Evolutionary conservation across 2,797 vertebrate genomes (phyloP), one percentile per base, ranked within the genome.

Genomic region (Eupleurogrammus muticus): DNA sequence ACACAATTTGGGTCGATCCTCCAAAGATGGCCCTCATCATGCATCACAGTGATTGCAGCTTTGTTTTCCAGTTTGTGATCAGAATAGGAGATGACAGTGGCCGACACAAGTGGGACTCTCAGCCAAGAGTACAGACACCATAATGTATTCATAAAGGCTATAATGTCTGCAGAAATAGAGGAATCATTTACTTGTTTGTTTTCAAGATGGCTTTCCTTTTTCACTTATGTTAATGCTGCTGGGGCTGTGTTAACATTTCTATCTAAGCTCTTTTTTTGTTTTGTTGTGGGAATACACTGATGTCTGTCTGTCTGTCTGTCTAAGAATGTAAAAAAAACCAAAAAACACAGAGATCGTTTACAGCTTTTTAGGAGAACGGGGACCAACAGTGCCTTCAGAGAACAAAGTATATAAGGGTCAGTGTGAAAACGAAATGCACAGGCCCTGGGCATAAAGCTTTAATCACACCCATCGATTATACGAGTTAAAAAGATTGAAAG

Each of bases 1-100:
- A 89, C 77, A 86, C 83, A 83, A 83, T 89, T 92, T 84, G 60
- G 79, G 68, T 80, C 73, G 80, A 84, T 87, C 77, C 90, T 87
- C 90, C 73, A 56, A 82, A 91, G 91, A 90, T 89, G 20, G 70
- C 80, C 80, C 84, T 89, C 88, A 84, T 91, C 88, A 84, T 80
- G 54, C 80, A 36, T 57, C 62, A 2, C 74, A 19, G 79, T 91
- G 91, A 93, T 92, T 92, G 87, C 80, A 5, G 87, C 88, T 92
- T 92, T 92, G 88, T 92, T 90, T 90, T 83, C 82, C 73, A 54
- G 81, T 86, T 89, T 88, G 85, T 86, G 86, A 93, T 91, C 83
- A 75, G 88, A 92, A 90, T 85, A 40, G 75, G 60, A 90, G 90
- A 90, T 85, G 87, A 86, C 89, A 84, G 87, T 81, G 80, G 81